phyloP scores from a whole-genome alignment of 2,113 vertebrate genomes.

The Oncorhynchus keta region DNA sequence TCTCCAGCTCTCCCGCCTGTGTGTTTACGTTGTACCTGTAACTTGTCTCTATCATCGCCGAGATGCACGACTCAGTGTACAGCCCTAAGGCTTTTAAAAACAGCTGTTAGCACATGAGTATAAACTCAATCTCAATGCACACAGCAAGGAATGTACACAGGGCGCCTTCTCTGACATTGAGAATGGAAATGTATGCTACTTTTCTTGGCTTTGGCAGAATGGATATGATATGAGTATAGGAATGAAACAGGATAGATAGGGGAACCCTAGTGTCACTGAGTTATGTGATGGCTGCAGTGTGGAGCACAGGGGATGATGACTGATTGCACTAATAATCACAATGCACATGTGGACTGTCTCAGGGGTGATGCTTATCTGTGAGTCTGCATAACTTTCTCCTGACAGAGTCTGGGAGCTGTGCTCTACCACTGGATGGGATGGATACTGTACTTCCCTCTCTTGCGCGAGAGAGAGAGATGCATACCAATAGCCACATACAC shows the following conservation, averaged over 20 bases:
- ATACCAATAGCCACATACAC: slow-evolving; percentile 20
- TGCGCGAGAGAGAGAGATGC: background rate
- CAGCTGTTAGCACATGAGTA: slow-evolving; percentile 12
- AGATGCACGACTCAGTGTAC: slow-evolving; percentile 5
- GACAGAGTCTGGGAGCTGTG: background rate
- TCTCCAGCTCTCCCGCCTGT: background rate
- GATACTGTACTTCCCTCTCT: background rate
- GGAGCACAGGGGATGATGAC: slow-evolving; percentile 38
- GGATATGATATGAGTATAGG: background rate
- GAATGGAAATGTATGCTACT: slow-evolving; percentile 32
- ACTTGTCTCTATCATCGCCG: background rate
- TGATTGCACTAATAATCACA: slow-evolving; percentile 39
- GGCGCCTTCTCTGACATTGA: slow-evolving; percentile 20
- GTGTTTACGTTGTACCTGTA: slow-evolving; percentile 5
- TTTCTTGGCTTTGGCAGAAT: slow-evolving; percentile 40
- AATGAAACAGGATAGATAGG: background rate
- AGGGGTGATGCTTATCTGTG: slow-evolving; percentile 26
- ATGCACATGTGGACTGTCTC: slow-evolving; percentile 35
- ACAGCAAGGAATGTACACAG: slow-evolving; percentile 47
- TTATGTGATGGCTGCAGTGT: slow-evolving; percentile 41
- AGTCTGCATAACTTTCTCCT: slow-evolving; percentile 3
- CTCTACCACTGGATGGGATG: background rate
- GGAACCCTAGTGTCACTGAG: slow-evolving; percentile 36
- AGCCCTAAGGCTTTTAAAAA: slow-evolving; percentile 6
- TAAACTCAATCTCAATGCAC: slow-evolving; percentile 39